Evolutionary conservation across 53 echinoderm and acorn worm genomes (phyloP).

Genomic region (Henricia sp.): DNA sequence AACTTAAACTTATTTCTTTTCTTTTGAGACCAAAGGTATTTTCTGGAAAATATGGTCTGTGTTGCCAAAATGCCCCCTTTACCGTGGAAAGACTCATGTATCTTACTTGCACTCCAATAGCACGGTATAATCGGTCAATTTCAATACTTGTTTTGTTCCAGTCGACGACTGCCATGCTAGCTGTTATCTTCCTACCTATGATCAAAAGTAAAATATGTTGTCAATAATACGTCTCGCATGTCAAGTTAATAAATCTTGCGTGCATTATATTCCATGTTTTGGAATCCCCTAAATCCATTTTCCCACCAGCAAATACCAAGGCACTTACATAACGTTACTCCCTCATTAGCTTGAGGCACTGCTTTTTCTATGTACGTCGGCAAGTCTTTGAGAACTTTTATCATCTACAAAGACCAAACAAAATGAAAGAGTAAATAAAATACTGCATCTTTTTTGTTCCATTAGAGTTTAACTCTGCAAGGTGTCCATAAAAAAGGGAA

Average conservation of each 20-base stretch:
- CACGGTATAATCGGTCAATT: constrained; percentile 79
- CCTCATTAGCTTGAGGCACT: constrained; percentile 61
- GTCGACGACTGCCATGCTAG: constrained; percentile 56
- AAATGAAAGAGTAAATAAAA: background rate
- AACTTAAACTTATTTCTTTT: no score
- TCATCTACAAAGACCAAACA: constrained; percentile 59
- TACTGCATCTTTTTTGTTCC: background rate
- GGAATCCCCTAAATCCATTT: no score
- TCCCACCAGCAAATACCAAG: background rate
- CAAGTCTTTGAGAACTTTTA: constrained; percentile 68
- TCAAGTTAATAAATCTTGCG: no score
- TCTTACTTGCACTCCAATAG: constrained; percentile 77
- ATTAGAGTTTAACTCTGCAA: background rate
- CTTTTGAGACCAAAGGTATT: no score
- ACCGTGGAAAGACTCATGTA: no score
- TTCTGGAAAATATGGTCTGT: no score
- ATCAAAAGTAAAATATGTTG: no score
- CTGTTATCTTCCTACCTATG: constrained; percentile 66
- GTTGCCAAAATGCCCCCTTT: no score
- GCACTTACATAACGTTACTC: constrained; percentile 76
- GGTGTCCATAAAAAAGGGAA: no score
- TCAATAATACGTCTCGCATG: no score
- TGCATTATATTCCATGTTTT: background rate
- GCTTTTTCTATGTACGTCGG: constrained; percentile 53
- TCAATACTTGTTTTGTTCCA: constrained; percentile 63